Evolutionary conservation across 2,113 vertebrate species (phyloP), one percentile per base, ranked within the genome.

Genomic region (Microcebus griseorufus): DNA sequence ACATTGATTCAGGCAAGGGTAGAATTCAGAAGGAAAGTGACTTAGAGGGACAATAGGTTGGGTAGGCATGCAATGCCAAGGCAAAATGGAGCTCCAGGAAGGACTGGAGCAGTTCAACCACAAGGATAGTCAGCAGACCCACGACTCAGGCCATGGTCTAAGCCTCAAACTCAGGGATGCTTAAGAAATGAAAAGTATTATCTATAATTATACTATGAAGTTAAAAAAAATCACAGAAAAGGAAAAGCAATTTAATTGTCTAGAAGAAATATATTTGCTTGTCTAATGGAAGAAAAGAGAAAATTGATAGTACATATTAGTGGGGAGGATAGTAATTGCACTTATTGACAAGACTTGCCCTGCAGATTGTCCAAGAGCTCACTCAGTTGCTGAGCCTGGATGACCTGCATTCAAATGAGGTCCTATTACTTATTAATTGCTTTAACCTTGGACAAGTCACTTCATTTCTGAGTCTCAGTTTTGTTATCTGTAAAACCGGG

Each of bases 321-420:
- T 3, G 3, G 3, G 73, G 20, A 60, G 60, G 86, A 79, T 32
- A 60, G 65, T 64, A 53, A 58, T 32, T 88, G 34, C 20, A 12
- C 13, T 76, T 32, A 12, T 1, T 34, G 6, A 29, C 42, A n/a
- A 69, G 55, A 6, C 2, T 58, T 48, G 8, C 9, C 22, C 34
- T 67, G 25, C 10, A 11, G 10, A 60, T 6, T 10, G 1, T 6
- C 5, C 0, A 11, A 17, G 42, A 73, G 2, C 42, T 48, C 73
- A 55, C 37, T 58, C 10, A 51, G 20, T 34, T 29, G 5, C 12
- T 51, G 10, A 20, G 32, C 25, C 4, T 0, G 0, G 0, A 2
- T 9, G 23, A 34, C 82, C 58, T 76, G 53, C 17, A 20, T 75
- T 85, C 29, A 81, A 64, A 32, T 0, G 42, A 67, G 0, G 5